Base-by-base conservation (phyloP, 2,797 vertebrate species). In the Cryptoprocta ferox region DNA sequence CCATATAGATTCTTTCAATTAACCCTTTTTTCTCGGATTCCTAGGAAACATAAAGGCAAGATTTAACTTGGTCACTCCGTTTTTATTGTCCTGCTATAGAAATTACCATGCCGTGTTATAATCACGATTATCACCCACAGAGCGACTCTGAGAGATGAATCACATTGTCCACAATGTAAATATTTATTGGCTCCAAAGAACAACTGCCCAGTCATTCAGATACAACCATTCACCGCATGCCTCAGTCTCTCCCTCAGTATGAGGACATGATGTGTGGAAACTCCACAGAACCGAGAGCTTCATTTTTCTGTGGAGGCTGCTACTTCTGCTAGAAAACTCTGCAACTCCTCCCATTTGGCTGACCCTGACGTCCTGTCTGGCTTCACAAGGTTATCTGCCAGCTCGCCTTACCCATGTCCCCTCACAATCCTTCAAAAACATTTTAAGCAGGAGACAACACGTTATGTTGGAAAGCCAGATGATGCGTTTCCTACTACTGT, bases 1-100 rank as follows among this genome's bases (percentile, higher is more conserved):
- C 99, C 99, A 99, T 99, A 96, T 99, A 99, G 98, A 99, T 99
- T 98, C 99, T 99, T 79, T 99, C 99, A 98, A 99, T 99, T 97
- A 99, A 98, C 42, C 99, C 99, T 95, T 99, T 99, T 98, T 99
- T 99, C 94, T 99, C 99, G 0, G 99, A 98, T 97, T 99, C 99
- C 99, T 99, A 91, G 87, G 4, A 93, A 95, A 95, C n/a, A 93
- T 73, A 96, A 97, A 98, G 92, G 26, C 37, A 86, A 94, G 1
- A 61, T 50, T 63, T 37, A 88, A 42, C 39, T 68, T 19, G 85
- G 42, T 91, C 79, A 75, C 14, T 61, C 71, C 12, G 53, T 50
- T 39, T 81, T 56, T 61, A 61, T 16, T 30, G 48, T 18, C 9
- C 14, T 10, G 2, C 16, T 78, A 8, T 2, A 76, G 37, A 76